phyloP scores from a whole-genome alignment of 2,888 invertebrate genomes.

The Punctoribates punctum region DNA sequence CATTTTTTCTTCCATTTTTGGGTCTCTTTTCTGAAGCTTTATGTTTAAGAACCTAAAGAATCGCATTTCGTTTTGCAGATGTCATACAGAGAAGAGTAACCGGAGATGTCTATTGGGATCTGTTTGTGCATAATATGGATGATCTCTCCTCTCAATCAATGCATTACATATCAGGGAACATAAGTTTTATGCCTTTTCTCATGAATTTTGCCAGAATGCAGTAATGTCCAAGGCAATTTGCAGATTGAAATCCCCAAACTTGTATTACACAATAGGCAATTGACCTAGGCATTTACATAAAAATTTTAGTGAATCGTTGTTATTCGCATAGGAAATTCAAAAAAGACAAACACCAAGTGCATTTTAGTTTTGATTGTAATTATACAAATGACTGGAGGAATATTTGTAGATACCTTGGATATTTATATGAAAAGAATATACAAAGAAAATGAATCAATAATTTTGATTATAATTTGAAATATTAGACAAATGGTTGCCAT shows the following conservation, averaged over 20 bases:
- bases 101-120: slow-evolving; percentile 24
- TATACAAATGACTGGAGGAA: no score
- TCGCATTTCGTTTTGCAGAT: slow-evolving; percentile 21
- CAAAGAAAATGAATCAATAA: not conserved
- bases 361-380: no score
- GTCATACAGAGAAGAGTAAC: slow-evolving; percentile 7
- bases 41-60: not conserved
- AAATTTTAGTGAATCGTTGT: no score
- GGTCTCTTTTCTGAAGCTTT: not conserved
- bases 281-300: no score
- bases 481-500: slow-evolving; percentile 20
- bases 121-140: slow-evolving; percentile 32
- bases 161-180: not conserved
- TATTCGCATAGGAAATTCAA: no score
- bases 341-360: no score
- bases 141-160: slow-evolving; percentile 12
- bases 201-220: not conserved
- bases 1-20: not conserved
- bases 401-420: no score
- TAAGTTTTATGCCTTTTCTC: slow-evolving; percentile 6
- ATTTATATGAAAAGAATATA: not conserved
- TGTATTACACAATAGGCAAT: no score
- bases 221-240: no score
- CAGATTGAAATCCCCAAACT: no score
- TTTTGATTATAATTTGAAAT: slow-evolving; percentile 9